These are phyloP conservation scores for Acleris laterana DNA, from an alignment of 2,888 invertebrate species.

Conservation along the genomic window DNA sequence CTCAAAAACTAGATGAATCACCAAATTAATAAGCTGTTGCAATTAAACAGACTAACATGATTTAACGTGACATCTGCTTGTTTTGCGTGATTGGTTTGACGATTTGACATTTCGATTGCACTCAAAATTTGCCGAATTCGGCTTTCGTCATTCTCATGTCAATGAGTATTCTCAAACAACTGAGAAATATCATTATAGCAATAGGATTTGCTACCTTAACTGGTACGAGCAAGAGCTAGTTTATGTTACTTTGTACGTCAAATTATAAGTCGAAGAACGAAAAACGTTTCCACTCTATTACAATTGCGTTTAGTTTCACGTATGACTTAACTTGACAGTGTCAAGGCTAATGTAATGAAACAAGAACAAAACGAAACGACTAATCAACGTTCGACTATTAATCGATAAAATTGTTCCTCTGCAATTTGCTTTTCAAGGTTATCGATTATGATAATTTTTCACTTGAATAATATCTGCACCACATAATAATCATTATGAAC, in stretches of 20 bases:
- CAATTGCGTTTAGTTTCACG: neutral
- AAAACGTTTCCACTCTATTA: neutral
- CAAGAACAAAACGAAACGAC: no score
- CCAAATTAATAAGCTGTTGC: neutral
- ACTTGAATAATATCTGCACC: no score
- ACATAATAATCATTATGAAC: no score
- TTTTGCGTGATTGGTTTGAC: conserved; percentile 36
- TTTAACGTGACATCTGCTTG: conserved; percentile 32
- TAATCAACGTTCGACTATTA: no score
- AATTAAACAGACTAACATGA: conserved; percentile 20
- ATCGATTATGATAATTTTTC: no score
- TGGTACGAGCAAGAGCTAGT: no score
- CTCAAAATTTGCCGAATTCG: conserved; percentile 4
- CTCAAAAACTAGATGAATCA: neutral
- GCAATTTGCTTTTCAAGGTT: no score
- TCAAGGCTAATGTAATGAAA: no score
- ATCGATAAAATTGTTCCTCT: no score
- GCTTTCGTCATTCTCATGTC: conserved; percentile 15
- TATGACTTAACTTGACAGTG: neutral
- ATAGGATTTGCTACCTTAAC: neutral
- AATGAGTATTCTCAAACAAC: neutral
- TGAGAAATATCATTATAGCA: neutral
- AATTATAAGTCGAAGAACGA: neutral
- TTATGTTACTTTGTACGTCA: no score
- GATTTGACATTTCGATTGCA: conserved; percentile 11